These are phyloP conservation scores for Hippocampus zosterae DNA, from an alignment of 2,113 vertebrate genomes.

Conservation along the genomic window DNA sequence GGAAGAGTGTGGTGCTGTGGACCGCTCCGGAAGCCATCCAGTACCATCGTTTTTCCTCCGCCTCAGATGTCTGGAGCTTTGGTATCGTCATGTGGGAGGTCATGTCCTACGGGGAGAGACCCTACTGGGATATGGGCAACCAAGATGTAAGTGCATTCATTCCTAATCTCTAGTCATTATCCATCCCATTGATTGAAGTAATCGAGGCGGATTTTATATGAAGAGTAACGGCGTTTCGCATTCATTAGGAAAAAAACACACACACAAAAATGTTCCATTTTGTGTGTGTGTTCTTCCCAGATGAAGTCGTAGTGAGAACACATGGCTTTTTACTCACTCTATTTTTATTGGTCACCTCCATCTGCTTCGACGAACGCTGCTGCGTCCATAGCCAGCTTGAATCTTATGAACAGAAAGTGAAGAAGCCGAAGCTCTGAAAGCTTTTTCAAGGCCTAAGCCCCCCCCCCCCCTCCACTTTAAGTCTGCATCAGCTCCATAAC, in stretches of 20 bases:
- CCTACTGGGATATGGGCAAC: constrained; percentile 98
- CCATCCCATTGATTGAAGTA: neutral
- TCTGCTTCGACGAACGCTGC: constrained; percentile 35
- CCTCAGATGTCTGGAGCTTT: constrained; percentile 95
- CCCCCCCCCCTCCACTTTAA: constrained; percentile 34
- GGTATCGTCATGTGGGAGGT: constrained; percentile 98
- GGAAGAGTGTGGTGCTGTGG: constrained; percentile 90
- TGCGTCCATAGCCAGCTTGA: constrained; percentile 29
- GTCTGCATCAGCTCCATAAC: constrained; percentile 64
- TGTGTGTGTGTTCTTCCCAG: neutral
- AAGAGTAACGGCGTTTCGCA: no score
- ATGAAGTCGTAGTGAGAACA: neutral
- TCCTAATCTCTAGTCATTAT: no score
- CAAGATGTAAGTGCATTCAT: constrained; percentile 81
- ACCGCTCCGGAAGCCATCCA: constrained; percentile 89
- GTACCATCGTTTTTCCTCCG: constrained; percentile 88
- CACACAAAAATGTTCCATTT: neutral
- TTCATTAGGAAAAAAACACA: no score
- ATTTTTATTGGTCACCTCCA: constrained; percentile 18
- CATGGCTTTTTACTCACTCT: constrained; percentile 12
- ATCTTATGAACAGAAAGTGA: constrained; percentile 54
- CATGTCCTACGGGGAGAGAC: constrained; percentile 96
- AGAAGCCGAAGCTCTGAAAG: constrained; percentile 45
- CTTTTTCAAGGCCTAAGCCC: constrained; percentile 36
- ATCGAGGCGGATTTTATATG: neutral